Evolutionary conservation across 2,113 vertebrate genomes (phyloP).

Genomic region (Vimba vimba): DNA sequence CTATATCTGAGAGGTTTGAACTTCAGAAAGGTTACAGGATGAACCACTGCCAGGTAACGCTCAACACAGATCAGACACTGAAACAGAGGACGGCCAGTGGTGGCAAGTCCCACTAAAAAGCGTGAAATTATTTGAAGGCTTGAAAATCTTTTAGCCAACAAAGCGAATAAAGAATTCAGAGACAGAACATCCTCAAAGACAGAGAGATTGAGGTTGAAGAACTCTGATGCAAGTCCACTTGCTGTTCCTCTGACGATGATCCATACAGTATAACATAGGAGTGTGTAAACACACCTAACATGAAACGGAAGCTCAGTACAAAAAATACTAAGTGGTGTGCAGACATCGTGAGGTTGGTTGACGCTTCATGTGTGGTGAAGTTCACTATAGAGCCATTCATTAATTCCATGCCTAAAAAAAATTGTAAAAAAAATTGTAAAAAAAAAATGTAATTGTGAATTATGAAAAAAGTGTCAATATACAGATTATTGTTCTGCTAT

Average conservation of each 20-base stretch:
- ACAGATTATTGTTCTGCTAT: too few relatives aligned
- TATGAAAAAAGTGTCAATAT: too few relatives aligned
- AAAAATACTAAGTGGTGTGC: background rate
- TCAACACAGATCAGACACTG: too few relatives aligned
- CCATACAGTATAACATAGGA: slow-evolving; percentile 16
- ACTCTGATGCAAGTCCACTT: slow-evolving; percentile 23
- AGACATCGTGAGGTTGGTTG: background rate
- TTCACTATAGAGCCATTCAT: background rate
- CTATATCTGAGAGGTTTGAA: too few relatives aligned
- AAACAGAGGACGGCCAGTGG: background rate
- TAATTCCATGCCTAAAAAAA: background rate
- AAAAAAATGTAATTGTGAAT: too few relatives aligned
- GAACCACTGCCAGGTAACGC: too few relatives aligned
- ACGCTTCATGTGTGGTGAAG: background rate
- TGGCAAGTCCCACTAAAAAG: background rate
- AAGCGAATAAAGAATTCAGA: background rate
- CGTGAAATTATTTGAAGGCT: background rate
- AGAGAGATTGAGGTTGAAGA: slow-evolving; percentile 25
- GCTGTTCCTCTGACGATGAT: slow-evolving; percentile 1
- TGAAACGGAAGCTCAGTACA: background rate
- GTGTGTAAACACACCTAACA: slow-evolving; percentile 25
- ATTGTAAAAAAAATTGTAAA: too few relatives aligned
- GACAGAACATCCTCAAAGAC: slow-evolving; percentile 21
- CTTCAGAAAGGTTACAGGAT: too few relatives aligned
- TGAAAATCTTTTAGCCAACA: background rate